Evolutionary conservation across 1,140 invertebrate species (phyloP).

Genomic region (Paralvinella palmiformis): DNA sequence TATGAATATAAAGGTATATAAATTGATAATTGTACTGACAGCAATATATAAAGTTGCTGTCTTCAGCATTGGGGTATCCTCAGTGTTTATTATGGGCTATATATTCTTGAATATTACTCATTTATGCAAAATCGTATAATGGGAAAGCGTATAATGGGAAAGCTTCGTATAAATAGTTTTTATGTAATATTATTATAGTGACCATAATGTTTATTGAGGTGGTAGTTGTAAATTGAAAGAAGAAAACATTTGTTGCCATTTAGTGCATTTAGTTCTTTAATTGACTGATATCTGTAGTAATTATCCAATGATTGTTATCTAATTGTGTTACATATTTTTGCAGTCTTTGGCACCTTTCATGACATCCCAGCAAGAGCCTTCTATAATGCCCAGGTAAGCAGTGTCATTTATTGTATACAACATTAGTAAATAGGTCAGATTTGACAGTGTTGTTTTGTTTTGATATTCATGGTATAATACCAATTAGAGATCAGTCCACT

Average conservation of each 20-base stretch:
- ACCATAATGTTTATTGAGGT: too few relatives aligned
- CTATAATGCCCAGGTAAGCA: slow-evolving; percentile 43
- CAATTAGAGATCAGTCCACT: too few relatives aligned
- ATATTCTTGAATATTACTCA: not conserved
- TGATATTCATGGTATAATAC: too few relatives aligned
- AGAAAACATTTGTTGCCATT: not conserved
- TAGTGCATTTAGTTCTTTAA: not conserved
- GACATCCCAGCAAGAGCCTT: slow-evolving; percentile 49
- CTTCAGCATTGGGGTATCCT: not conserved
- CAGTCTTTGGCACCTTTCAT: slow-evolving; percentile 48
- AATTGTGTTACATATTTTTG: slow-evolving; percentile 19
- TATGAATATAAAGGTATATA: slow-evolving; percentile 49
- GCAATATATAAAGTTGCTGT: not conserved
- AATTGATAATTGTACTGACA: not conserved
- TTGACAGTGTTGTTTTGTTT: too few relatives aligned
- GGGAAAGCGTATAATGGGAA: not conserved
- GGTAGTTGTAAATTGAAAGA: too few relatives aligned
- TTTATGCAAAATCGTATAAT: not conserved
- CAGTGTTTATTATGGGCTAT: not conserved
- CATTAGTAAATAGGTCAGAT: too few relatives aligned
- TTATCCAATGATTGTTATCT: slow-evolving; percentile 10
- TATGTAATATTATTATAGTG: too few relatives aligned
- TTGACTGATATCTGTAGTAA: not conserved
- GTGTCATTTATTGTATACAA: too few relatives aligned
- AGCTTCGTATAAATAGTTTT: not conserved